These are phyloP conservation scores for Eugnorisma glareosa DNA, from an alignment of 2,888 invertebrate genomes.

Conservation along the genomic window DNA sequence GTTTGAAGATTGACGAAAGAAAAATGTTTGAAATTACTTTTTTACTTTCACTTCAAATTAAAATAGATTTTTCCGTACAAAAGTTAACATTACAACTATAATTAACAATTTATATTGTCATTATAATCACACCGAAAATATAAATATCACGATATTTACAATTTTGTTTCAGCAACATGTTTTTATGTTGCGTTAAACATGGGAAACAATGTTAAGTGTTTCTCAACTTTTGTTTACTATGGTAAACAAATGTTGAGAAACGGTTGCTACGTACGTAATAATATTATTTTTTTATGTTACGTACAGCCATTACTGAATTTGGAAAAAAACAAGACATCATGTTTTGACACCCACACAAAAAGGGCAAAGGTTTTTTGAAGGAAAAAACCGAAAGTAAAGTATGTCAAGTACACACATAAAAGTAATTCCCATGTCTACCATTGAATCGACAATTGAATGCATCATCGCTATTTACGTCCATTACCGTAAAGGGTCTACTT, in stretches of 20 bases:
- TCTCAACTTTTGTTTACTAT: background rate
- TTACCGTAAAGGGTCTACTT: background rate
- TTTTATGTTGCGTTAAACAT: background rate
- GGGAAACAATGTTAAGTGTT: background rate
- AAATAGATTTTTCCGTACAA: too few relatives aligned
- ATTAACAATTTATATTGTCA: background rate
- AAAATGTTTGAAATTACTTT: conserved; percentile 9
- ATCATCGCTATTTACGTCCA: background rate
- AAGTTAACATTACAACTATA: background rate
- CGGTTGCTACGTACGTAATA: too few relatives aligned
- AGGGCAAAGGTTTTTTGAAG: background rate
- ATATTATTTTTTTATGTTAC: too few relatives aligned
- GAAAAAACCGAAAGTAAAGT: background rate
- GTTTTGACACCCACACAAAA: background rate
- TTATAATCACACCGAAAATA: background rate
- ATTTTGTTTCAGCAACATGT: background rate
- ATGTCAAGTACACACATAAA: background rate
- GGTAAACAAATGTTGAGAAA: too few relatives aligned
- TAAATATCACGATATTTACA: background rate
- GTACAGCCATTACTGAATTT: background rate
- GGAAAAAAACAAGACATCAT: background rate
- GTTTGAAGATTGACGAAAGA: conserved; percentile 21
- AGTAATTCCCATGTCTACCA: background rate
- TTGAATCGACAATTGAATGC: background rate
- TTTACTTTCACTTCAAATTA: background rate